Evolutionary conservation across 2,113 vertebrate species (phyloP).

Genomic region (Bufo bufo): DNA sequence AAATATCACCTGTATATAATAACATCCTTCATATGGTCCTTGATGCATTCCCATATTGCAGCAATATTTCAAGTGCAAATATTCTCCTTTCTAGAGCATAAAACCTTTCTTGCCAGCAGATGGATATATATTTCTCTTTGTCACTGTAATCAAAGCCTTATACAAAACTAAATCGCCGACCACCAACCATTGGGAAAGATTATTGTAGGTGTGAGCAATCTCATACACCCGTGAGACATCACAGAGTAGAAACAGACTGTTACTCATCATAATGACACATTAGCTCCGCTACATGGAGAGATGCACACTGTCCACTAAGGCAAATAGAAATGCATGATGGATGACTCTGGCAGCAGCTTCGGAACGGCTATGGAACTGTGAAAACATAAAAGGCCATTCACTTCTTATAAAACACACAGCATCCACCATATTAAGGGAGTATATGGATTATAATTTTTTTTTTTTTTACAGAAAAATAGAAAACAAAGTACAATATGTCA

Average conservation of each 20-base stretch:
- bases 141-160: background rate
- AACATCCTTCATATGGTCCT: too few species aligned
- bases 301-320: constrained; percentile 31
- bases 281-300: constrained; percentile 16
- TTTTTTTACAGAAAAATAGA: background rate
- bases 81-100: background rate
- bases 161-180: background rate
- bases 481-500: background rate
- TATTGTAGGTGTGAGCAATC: constrained; percentile 22
- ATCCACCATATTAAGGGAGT: background rate
- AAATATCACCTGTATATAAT: too few species aligned
- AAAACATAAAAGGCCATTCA: background rate
- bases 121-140: background rate
- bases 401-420: background rate
- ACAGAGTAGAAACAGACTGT: constrained; percentile 15
- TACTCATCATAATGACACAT: constrained; percentile 38
- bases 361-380: background rate
- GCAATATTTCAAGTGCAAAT: background rate
- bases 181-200: background rate
- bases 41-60: background rate
- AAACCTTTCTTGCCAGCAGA: background rate
- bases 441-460: background rate
- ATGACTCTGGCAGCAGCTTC: background rate
- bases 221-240: background rate
- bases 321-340: constrained; percentile 23